A percentile compares a stretch with the other conserved stretches of the same genome.
phyloP scores from a whole-genome alignment of 2,113 vertebrate genomes.

The Hippopotamus amphibius region DNA sequence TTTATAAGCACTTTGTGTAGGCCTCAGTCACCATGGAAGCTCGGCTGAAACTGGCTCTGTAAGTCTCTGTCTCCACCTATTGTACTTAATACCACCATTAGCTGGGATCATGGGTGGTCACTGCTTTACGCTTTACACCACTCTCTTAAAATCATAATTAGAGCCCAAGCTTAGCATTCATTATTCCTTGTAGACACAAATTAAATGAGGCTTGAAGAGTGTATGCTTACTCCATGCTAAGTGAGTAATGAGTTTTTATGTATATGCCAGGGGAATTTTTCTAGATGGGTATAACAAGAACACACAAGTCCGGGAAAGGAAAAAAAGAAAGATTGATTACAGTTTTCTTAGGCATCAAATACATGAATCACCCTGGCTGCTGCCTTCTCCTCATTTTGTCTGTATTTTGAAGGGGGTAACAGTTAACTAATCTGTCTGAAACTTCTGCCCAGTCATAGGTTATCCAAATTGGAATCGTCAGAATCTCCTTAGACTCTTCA shows the following conservation, averaged over 20 bases:
- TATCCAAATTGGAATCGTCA: background rate
- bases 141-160: conserved; percentile 64
- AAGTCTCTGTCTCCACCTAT: background rate
- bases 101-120: conserved; percentile 61
- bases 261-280: conserved; percentile 65
- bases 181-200: conserved; percentile 71
- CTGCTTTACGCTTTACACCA: background rate
- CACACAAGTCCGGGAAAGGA: conserved; percentile 51
- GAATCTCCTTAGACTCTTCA: background rate
- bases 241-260: conserved; percentile 70
- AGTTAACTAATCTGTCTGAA: background rate
- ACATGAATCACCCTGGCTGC: background rate
- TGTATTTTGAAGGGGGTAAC: background rate
- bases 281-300: conserved; percentile 59
- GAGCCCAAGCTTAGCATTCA: conserved; percentile 46
- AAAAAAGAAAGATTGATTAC: background rate
- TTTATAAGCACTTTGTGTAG: background rate
- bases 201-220: conserved; percentile 78
- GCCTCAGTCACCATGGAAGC: background rate
- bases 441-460: background rate
- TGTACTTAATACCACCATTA: conserved; percentile 37
- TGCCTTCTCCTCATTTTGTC: background rate
- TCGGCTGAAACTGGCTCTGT: background rate
- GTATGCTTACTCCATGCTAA: conserved; percentile 49
- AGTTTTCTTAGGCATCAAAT: conserved; percentile 36